Evolutionary conservation across 2,113 vertebrate species (phyloP).

Genomic region (Mugil cephalus): DNA sequence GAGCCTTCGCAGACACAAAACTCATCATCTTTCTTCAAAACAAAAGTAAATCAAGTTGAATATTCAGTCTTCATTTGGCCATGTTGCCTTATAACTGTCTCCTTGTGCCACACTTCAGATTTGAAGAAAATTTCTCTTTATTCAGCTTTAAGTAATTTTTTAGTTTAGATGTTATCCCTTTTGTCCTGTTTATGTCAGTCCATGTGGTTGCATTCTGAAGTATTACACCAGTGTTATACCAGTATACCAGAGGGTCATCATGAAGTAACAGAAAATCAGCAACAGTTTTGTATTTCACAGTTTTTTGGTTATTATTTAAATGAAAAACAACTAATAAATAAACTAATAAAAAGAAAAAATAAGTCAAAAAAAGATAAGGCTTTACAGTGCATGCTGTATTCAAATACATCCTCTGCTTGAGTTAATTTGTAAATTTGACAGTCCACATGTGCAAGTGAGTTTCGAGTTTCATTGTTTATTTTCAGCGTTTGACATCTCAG

Average conservation of each 20-base stretch:
- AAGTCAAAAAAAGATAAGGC: too few relatives aligned
- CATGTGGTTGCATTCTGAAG: too few relatives aligned
- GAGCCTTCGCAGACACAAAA: too few relatives aligned
- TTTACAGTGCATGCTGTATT: neutral
- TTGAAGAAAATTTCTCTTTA: neutral
- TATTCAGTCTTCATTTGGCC: neutral
- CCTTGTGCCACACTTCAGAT: neutral
- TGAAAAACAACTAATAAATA: too few relatives aligned
- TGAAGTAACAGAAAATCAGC: too few relatives aligned
- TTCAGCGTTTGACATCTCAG: slow-evolving; percentile 20
- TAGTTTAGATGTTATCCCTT: too few relatives aligned
- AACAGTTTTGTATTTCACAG: too few relatives aligned
- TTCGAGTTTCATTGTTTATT: slow-evolving; percentile 16
- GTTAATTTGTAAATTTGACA: neutral
- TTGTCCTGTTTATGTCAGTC: too few relatives aligned
- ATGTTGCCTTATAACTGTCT: neutral
- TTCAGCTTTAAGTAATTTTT: neutral
- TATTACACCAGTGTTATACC: too few relatives aligned
- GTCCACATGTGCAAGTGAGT: neutral
- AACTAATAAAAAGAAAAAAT: too few relatives aligned
- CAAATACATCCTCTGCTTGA: neutral
- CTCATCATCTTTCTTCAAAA: neutral
- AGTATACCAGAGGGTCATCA: too few relatives aligned
- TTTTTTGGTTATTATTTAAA: too few relatives aligned
- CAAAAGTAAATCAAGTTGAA: slow-evolving; percentile 1